These are phyloP conservation scores for Chaunax sp. DNA, from an alignment of 2,797 vertebrate genomes.

Conservation along the genomic window DNA sequence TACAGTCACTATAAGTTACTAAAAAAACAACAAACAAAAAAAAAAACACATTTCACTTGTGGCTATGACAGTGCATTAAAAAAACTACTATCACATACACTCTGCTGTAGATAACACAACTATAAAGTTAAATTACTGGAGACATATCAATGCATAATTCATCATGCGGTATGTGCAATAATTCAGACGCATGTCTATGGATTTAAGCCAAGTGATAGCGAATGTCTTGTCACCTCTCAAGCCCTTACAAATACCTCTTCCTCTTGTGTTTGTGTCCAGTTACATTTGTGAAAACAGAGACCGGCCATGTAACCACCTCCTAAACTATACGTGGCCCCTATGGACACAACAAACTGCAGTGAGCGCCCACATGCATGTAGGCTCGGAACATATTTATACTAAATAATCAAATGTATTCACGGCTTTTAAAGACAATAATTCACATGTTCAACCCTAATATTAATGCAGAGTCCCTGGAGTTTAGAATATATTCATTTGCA, in stretches of 20 bases:
- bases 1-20: conserved; percentile 21
- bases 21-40: conserved; percentile 3
- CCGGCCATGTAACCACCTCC: conserved; percentile 18
- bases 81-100: neutral
- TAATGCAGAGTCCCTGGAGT: neutral
- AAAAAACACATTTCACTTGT: neutral
- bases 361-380: neutral
- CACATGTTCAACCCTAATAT: neutral
- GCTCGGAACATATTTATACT: neutral
- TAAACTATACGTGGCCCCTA: conserved; percentile 16
- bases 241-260: conserved; percentile 27
- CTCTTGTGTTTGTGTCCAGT: conserved; percentile 22
- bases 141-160: neutral
- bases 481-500: neutral
- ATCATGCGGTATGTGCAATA: neutral
- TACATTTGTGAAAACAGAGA: conserved; percentile 58
- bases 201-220: neutral
- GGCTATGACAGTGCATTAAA: neutral
- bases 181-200: neutral
- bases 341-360: conserved; percentile 8
- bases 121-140: conserved; percentile 8
- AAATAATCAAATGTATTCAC: neutral
- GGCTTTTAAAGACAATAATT: neutral
- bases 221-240: conserved; percentile 9
- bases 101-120: neutral